phyloP scores from a whole-genome alignment of 2,797 vertebrate genomes.

The Melanotaenia trifasciata region DNA sequence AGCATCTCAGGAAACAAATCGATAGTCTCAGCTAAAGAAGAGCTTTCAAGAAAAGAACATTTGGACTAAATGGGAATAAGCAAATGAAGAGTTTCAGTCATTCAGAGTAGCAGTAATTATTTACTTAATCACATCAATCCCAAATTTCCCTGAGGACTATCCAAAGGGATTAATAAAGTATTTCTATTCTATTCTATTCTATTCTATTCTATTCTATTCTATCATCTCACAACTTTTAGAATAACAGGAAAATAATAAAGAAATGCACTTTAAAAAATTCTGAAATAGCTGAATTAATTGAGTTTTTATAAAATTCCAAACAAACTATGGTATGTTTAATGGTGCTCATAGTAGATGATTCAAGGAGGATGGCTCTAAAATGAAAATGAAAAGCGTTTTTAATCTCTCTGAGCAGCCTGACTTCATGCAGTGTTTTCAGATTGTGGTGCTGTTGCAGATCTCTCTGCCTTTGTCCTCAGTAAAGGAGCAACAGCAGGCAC shows the following conservation, averaged over 20 bases:
- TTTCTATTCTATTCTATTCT: too few relatives aligned
- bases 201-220: too few relatives aligned
- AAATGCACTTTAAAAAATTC: background rate
- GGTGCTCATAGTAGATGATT: too few relatives aligned
- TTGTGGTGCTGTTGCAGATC: conserved; percentile 28
- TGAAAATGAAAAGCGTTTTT: conserved; percentile 11
- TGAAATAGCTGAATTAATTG: background rate
- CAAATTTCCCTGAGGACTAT: too few relatives aligned
- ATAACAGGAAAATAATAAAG: conserved; percentile 1
- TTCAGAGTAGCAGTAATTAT: background rate
- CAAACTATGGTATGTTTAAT: too few relatives aligned
- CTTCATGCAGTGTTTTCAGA: conserved; percentile 39
- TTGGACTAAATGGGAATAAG: background rate
- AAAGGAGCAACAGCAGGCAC: conserved; percentile 72
- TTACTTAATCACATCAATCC: background rate
- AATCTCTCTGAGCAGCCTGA: conserved; percentile 22
- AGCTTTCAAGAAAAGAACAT: conserved; percentile 9
- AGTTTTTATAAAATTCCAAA: too few relatives aligned
- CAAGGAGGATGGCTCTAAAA: too few relatives aligned
- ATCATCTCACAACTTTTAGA: conserved; percentile 2
- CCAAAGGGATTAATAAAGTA: too few relatives aligned
- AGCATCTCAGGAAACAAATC: conserved; percentile 27
- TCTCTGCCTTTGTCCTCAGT: conserved; percentile 52
- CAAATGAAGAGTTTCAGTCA: background rate
- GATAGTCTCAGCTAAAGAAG: background rate